A percentile compares a stretch with the other conserved stretches of the same genome.
These are phyloP conservation scores for Pardalotus punctatus DNA, from an alignment of 2,113 vertebrate genomes.

Conservation along the genomic window DNA sequence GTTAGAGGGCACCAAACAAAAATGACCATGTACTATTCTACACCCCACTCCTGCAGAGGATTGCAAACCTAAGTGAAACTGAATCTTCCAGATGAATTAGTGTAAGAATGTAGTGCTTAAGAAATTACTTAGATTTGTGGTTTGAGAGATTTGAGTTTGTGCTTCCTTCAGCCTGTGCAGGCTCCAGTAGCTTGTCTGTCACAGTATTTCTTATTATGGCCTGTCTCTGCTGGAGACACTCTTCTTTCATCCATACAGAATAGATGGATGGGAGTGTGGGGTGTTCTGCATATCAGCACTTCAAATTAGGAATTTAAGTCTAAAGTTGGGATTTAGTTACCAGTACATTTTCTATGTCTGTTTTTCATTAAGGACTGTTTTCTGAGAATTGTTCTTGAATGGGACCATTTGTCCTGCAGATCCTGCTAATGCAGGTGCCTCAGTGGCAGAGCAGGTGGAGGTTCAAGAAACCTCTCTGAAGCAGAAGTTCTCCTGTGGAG, in stretches of 20 bases:
- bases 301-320: not conserved
- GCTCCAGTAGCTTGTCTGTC: not conserved
- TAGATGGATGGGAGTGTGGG: not conserved
- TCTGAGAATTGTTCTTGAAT: not conserved
- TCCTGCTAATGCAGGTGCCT: not conserved
- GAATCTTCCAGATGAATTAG: not conserved
- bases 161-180: not conserved
- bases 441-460: not conserved
- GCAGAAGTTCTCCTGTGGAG: not conserved
- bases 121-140: not conserved
- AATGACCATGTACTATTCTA: accelerated
- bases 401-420: not conserved
- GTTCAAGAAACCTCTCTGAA: not conserved
- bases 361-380: not conserved
- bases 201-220: accelerated
- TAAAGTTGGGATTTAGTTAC: not conserved
- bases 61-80: not conserved
- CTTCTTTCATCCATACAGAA: not conserved
- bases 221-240: not conserved
- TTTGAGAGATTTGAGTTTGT: not conserved
- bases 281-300: not conserved
- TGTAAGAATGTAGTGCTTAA: not conserved
- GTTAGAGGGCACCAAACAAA: not conserved
- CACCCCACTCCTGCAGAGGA: not conserved
- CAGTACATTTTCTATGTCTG: not conserved